Percentiles rank a stretch among this genome's conserved stretches.
Conservation (phyloP, 2,113 vertebrate genomes). For the Casuarius casuarius region DNA sequence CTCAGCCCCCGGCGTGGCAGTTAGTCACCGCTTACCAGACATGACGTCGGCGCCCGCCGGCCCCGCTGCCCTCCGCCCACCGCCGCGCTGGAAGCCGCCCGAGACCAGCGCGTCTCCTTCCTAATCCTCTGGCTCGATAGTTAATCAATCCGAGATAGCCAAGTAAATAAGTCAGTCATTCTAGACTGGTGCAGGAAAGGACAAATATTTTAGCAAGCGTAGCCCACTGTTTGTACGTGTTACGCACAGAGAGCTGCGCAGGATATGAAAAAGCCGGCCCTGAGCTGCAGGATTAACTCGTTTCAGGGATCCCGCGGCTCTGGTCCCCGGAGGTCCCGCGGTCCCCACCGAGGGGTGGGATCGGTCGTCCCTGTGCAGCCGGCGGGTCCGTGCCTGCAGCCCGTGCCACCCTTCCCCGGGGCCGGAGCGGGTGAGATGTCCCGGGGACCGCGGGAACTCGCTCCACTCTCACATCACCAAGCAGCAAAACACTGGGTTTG, state of each 20-base stretch:
- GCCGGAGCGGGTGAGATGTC: fast-evolving
- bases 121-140: neutral
- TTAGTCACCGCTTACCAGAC: conserved; percentile 44
- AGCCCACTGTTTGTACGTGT: neutral
- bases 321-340: fast-evolving
- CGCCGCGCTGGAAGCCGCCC: neutral
- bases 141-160: neutral
- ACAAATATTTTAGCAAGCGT: fast-evolving
- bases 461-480: neutral
- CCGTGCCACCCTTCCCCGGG: fast-evolving
- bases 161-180: neutral
- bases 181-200: neutral
- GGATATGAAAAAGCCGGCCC: neutral
- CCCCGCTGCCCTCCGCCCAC: neutral
- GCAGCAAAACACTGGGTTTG: fast-evolving
- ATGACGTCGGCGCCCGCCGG: neutral
- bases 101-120: neutral
- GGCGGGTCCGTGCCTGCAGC: too few relatives aligned
- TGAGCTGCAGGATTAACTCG: neutral
- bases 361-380: too few relatives aligned
- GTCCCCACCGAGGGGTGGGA: neutral
- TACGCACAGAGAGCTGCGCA: fast-evolving
- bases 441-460: fast-evolving
- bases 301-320: neutral
- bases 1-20: neutral